Evolutionary conservation across 2,797 vertebrate genomes (phyloP).

Genomic region (Neosalanx taihuensis): DNA sequence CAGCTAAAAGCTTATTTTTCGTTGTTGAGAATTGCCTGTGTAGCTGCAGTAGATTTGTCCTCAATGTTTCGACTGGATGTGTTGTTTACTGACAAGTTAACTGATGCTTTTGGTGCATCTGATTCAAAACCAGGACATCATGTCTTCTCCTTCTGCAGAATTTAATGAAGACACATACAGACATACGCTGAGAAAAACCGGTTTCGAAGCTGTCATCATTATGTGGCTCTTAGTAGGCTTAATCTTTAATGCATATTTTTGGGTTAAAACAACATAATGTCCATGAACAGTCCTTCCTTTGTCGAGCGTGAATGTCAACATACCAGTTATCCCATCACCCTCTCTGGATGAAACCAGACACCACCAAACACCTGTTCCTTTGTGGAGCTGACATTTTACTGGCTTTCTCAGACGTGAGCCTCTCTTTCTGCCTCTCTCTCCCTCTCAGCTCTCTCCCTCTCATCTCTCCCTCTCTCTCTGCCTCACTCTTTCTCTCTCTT

Average conservation of each 20-base stretch:
- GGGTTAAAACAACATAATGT: slow-evolving; percentile 65
- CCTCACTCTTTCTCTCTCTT: background rate
- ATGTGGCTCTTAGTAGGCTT: slow-evolving; percentile 51
- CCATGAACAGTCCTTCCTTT: slow-evolving; percentile 68
- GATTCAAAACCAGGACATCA: background rate
- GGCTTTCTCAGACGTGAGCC: slow-evolving; percentile 61
- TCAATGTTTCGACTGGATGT: too few species aligned
- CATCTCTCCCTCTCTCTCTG: slow-evolving; percentile 21
- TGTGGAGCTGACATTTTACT: slow-evolving; percentile 73
- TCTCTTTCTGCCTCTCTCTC: slow-evolving; percentile 1
- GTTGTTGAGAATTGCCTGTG: too few species aligned
- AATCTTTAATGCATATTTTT: slow-evolving; percentile 63
- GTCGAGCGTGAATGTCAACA: slow-evolving; percentile 74
- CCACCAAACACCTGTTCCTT: slow-evolving; percentile 80
- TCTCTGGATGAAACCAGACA: slow-evolving; percentile 72
- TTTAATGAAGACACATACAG: slow-evolving; percentile 55
- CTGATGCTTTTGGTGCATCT: background rate
- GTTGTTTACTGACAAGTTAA: background rate
- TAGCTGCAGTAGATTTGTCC: too few species aligned
- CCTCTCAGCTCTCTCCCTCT: slow-evolving; percentile 23
- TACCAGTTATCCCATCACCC: slow-evolving; percentile 67
- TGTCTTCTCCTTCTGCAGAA: slow-evolving; percentile 25
- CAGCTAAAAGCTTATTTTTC: too few species aligned
- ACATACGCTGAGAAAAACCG: slow-evolving; percentile 45
- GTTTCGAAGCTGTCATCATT: slow-evolving; percentile 62